Evolutionary conservation across 2,797 vertebrate genomes (phyloP).

Genomic region (Lepilemur septentrionalis): DNA sequence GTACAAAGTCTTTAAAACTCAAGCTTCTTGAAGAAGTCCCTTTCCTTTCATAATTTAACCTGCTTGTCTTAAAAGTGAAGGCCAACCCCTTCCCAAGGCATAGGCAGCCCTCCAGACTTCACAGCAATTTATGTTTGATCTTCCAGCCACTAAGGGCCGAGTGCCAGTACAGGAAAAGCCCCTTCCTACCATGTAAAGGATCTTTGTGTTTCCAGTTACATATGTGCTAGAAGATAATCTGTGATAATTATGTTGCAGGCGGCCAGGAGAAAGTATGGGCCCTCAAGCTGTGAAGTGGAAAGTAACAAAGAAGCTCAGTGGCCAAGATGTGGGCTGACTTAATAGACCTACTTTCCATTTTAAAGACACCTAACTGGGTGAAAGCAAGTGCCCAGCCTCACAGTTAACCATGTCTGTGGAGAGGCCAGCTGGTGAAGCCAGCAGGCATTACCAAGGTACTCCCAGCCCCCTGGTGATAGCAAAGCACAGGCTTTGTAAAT

Average conservation of each 20-base stretch:
- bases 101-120: conserved; percentile 5
- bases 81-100: background rate
- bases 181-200: background rate
- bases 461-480: background rate
- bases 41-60: conserved; percentile 45
- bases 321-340: conserved; percentile 38
- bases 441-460: background rate
- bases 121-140: conserved; percentile 14
- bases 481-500: conserved; percentile 29
- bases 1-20: conserved; percentile 26
- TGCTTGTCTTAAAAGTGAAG: conserved; percentile 49
- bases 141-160: background rate
- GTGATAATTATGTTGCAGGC: background rate
- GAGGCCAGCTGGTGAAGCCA: conserved; percentile 26
- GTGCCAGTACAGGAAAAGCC: background rate
- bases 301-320: conserved; percentile 31
- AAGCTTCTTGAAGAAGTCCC: background rate
- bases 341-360: conserved; percentile 29
- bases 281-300: conserved; percentile 41
- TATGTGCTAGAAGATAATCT: background rate
- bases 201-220: conserved; percentile 26
- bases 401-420: background rate
- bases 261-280: background rate
- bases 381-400: background rate
- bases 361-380: background rate